These are phyloP conservation scores for Tholera decimalis DNA, from an alignment of 2,888 invertebrate genomes.

Conservation along the genomic window DNA sequence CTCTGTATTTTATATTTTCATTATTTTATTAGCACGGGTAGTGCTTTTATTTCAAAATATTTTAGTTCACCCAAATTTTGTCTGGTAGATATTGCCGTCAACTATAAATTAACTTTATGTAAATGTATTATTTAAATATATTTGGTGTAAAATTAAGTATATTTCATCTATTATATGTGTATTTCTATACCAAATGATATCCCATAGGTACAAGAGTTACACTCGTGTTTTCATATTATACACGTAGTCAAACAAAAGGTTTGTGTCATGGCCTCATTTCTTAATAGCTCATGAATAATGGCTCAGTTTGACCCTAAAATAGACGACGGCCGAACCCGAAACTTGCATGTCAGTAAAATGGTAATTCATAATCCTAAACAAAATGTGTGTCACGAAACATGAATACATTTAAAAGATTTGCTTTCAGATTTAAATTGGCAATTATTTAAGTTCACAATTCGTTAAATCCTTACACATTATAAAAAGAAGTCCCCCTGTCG, in stretches of 20 bases:
- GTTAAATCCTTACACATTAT: too few relatives aligned
- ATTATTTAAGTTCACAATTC: too few relatives aligned
- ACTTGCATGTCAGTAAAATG: slow-evolving; percentile 31
- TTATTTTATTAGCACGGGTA: too few relatives aligned
- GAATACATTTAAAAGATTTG: slow-evolving; percentile 3
- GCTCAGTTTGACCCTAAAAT: slow-evolving; percentile 16
- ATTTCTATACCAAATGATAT: not conserved
- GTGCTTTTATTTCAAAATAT: too few relatives aligned
- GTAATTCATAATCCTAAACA: slow-evolving; percentile 8
- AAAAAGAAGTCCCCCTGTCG: too few relatives aligned
- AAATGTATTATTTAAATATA: too few relatives aligned
- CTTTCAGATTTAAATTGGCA: not conserved
- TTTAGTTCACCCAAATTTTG: too few relatives aligned
- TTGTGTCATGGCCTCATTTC: slow-evolving; percentile 7
- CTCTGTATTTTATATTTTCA: too few relatives aligned
- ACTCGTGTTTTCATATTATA: slow-evolving; percentile 5
- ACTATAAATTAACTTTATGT: too few relatives aligned
- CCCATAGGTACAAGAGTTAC: not conserved
- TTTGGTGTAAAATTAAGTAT: too few relatives aligned
- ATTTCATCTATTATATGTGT: not conserved
- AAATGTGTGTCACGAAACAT: slow-evolving; percentile 16
- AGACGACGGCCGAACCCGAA: slow-evolving; percentile 25
- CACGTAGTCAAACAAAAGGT: not conserved
- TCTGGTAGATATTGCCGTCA: too few relatives aligned
- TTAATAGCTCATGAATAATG: slow-evolving; percentile 22